Conservation (phyloP, 2,797 vertebrate genomes). For the Paguma larvata region DNA sequence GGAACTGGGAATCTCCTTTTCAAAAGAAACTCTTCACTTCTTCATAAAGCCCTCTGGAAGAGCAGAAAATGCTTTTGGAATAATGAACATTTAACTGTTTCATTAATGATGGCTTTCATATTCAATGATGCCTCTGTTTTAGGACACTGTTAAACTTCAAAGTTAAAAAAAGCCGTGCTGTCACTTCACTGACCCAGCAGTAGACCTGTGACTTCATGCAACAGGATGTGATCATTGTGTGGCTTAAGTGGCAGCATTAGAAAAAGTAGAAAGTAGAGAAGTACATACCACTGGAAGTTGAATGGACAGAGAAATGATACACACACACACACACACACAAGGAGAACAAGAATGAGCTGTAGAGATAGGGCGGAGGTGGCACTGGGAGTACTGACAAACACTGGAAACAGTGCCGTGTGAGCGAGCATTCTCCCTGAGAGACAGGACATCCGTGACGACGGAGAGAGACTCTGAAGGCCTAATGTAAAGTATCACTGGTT, state of each 20-base stretch:
- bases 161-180: not conserved
- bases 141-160: not conserved
- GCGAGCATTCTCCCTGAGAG: not conserved
- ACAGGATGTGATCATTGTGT: not conserved
- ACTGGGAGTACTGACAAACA: not conserved
- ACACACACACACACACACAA: too few species aligned
- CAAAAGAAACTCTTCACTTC: not conserved
- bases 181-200: not conserved
- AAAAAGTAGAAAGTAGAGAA: not conserved
- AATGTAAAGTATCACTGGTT: not conserved
- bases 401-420: not conserved
- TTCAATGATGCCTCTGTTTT: not conserved
- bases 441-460: not conserved
- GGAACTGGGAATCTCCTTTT: not conserved
- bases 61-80: not conserved
- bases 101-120: conserved; percentile 19
- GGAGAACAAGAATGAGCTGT: not conserved
- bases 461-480: not conserved
- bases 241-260: not conserved
- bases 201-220: not conserved
- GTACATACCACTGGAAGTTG: not conserved
- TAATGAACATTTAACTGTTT: not conserved
- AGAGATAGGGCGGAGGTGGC: not conserved
- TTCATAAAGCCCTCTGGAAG: not conserved
- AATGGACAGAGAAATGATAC: not conserved